These are phyloP conservation scores for Battus philenor DNA, from an alignment of 1,140 invertebrate genomes.

Conservation along the genomic window DNA sequence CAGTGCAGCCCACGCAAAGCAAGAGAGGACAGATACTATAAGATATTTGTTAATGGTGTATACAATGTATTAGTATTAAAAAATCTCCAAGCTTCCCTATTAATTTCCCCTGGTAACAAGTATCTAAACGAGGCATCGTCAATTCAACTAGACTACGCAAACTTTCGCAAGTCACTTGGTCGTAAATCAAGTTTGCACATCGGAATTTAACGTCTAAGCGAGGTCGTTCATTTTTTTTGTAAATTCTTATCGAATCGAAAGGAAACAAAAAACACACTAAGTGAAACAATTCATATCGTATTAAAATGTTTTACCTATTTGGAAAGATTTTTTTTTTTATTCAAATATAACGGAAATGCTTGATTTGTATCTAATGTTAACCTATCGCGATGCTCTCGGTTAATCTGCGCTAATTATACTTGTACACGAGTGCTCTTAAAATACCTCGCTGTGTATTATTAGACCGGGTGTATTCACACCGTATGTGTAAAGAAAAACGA, in stretches of 20 bases:
- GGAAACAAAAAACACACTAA: no score
- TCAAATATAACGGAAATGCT: constrained; percentile 3
- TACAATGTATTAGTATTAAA: no score
- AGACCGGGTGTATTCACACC: constrained; percentile 4
- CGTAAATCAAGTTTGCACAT: constrained; percentile 18
- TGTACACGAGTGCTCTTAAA: constrained; percentile 10
- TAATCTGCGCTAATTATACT: constrained; percentile 11
- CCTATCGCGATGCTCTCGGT: constrained; percentile 6
- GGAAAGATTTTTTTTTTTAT: no score
- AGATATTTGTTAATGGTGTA: no score
- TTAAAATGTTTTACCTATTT: no score
- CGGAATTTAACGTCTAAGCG: constrained; percentile 16
- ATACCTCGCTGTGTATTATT: constrained; percentile 9
- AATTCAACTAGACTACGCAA: constrained; percentile 15
- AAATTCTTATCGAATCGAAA: no score
- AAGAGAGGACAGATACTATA: no score
- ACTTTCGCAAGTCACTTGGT: constrained; percentile 16
- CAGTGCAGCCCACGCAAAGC: no score
- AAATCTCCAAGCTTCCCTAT: no score
- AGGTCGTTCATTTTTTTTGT: constrained; percentile 14
- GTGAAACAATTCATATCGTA: no score
- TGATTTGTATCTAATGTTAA: constrained; percentile 1
- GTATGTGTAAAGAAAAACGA: neutral
- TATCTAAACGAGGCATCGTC: constrained; percentile 16
- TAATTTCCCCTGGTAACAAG: constrained; percentile 8